Conservation (phyloP, 1,140 invertebrate species). For the Holcopasites calliopsidis region DNA sequence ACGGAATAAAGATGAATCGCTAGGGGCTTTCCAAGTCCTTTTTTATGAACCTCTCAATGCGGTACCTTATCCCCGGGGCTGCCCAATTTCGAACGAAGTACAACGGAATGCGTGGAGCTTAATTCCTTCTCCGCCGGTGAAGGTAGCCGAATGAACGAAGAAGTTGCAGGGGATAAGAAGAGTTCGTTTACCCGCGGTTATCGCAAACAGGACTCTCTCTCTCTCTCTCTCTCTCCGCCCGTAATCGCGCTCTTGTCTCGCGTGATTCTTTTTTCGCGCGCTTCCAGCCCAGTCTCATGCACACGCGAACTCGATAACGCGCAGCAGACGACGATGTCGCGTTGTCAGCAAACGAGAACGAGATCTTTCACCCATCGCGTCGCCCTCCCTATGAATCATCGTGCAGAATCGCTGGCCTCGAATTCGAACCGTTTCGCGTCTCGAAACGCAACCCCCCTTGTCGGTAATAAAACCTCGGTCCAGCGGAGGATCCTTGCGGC, state of each 20-base stretch:
- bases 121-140: too few species aligned
- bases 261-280: constrained; percentile 53
- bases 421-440: not conserved
- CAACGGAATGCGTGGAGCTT: too few species aligned
- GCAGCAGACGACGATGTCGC: not conserved
- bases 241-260: constrained; percentile 61
- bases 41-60: too few species aligned
- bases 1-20: not conserved
- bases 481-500: not conserved
- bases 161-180: constrained; percentile 49
- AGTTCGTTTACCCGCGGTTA: constrained; percentile 65
- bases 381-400: constrained; percentile 1
- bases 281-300: constrained; percentile 31
- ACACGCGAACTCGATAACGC: constrained; percentile 32
- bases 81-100: not conserved
- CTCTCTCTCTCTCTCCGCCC: too few species aligned
- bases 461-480: not conserved
- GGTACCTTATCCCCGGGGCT: too few species aligned
- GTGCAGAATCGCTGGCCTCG: not conserved
- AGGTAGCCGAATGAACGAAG: not conserved
- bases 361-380: not conserved
- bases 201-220: constrained; percentile 61
- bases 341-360: not conserved
- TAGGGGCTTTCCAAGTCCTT: not conserved
- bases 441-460: not conserved